Base-by-base conservation (phyloP, 2,113 vertebrate genomes). In the Alethe castanea region DNA sequence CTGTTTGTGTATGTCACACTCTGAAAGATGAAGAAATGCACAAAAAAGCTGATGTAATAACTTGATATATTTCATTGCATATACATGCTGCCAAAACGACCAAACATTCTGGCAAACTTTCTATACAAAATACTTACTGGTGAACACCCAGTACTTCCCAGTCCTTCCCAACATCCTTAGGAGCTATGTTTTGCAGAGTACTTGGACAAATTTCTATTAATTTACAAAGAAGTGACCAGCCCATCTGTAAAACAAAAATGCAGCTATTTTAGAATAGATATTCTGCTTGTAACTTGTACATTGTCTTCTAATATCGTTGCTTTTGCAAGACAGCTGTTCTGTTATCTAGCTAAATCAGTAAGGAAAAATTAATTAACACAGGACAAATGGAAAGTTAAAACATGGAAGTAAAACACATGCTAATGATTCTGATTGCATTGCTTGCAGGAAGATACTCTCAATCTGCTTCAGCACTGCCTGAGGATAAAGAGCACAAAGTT, bases 141-240 rank as follows among this genome's bases (percentile, higher is more conserved):
- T 99, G 99, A 94, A 99, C 97, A 87, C 98, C 98, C 72, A 99
- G 97, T 22, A 98, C 97, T 93, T 99, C 98, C 98, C 98, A 98
- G 72, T 99, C 98, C 35, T 96, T 97, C 67, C 98, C 98, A 72
- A 97, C 95, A 89, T 97, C 98, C 79, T 98, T 96, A 38, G 98
- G 98, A 88, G 86, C 80, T 94, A 99, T 96, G 83, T 94, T 97
- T 52, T 98, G 97, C 94, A 99, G 95, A 66, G 98, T 99, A 25
- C n/a, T 65, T 59, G 99, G 99, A 81, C 98, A 99, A 81, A 99
- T 98, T 97, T 99, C 98, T 91, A 99, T 98, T 96, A 99, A 97
- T 92, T 98, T 98, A 96, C 99, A 99, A 28, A 99, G 94, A 90
- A 99, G 95, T 5, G 98, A 98, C 99, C 99, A 99, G 65, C 99